phyloP scores from a whole-genome alignment of 1,140 invertebrate species.

The Ruditapes philippinarum region DNA sequence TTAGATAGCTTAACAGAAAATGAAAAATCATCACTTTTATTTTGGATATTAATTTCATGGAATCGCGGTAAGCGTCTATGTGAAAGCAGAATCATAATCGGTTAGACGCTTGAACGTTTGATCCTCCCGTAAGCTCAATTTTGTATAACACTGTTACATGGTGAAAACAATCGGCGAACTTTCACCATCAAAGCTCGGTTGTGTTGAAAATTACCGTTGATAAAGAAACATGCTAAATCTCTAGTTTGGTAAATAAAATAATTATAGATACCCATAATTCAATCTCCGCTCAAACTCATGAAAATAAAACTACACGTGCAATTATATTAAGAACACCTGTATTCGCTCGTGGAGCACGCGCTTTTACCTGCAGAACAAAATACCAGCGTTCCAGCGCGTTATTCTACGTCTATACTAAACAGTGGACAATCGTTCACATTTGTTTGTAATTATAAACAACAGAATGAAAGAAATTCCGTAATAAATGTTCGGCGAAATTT shows the following conservation, averaged over 20 bases:
- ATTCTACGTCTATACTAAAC: neutral
- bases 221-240: neutral
- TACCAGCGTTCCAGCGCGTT: neutral
- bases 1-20: too few relatives aligned
- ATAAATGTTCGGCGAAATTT: slow-evolving; percentile 27
- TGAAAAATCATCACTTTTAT: too few relatives aligned
- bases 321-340: slow-evolving; percentile 33
- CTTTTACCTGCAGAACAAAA: neutral
- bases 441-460: slow-evolving; percentile 6
- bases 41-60: too few relatives aligned
- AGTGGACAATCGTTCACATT: slow-evolving; percentile 22
- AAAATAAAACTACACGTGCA: slow-evolving; percentile 44
- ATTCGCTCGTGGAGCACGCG: neutral
- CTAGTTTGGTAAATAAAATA: neutral
- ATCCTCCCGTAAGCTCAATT: too few relatives aligned
- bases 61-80: too few relatives aligned
- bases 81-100: too few relatives aligned
- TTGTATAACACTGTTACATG: too few relatives aligned
- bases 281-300: slow-evolving; percentile 17
- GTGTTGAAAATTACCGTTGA: slow-evolving; percentile 5
- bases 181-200: neutral
- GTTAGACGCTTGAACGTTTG: too few relatives aligned
- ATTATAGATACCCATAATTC: neutral
- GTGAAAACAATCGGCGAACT: too few relatives aligned
- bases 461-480: slow-evolving; percentile 32